phyloP scores from a whole-genome alignment of 2,888 invertebrate species.

The Athalia rosae region DNA sequence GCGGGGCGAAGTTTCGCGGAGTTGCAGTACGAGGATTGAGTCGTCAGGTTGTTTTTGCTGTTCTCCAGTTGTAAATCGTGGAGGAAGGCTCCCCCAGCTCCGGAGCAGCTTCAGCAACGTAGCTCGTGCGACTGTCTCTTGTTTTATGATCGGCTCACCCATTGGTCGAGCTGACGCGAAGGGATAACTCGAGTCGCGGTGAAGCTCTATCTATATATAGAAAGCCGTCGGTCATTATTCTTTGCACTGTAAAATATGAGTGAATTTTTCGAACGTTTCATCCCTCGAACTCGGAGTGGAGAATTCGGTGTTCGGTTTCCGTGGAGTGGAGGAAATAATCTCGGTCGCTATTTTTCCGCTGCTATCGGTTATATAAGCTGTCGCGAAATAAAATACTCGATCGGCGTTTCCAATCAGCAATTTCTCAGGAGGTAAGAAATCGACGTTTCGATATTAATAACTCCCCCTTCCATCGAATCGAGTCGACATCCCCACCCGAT shows the following conservation, averaged over 20 bases:
- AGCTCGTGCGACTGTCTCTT: conserved; percentile 46
- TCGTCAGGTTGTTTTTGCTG: conserved; percentile 43
- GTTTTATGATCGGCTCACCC: conserved; percentile 46
- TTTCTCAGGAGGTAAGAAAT: conserved; percentile 46
- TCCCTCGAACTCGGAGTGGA: no score
- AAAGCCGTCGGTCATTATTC: no score
- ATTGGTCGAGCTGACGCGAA: conserved; percentile 32
- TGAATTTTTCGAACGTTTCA: no score
- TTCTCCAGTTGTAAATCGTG: conserved; percentile 52
- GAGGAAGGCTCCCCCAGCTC: conserved; percentile 51
- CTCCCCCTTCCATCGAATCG: conserved; percentile 39
- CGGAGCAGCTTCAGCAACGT: conserved; percentile 47
- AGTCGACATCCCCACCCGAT: background rate
- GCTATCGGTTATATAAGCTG: conserved; percentile 10
- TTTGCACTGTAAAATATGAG: no score
- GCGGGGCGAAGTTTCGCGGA: conserved; percentile 31
- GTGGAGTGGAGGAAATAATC: background rate
- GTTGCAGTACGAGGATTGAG: conserved; percentile 35
- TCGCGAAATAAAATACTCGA: conserved; percentile 30
- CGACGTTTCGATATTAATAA: conserved; percentile 56
- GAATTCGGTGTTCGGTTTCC: background rate
- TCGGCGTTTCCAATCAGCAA: conserved; percentile 43
- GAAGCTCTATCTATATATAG: no score
- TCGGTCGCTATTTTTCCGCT: conserved; percentile 20
- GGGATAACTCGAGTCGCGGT: no score